Conservation (phyloP, 2,113 vertebrate genomes). For the Agapornis roseicollis region DNA sequence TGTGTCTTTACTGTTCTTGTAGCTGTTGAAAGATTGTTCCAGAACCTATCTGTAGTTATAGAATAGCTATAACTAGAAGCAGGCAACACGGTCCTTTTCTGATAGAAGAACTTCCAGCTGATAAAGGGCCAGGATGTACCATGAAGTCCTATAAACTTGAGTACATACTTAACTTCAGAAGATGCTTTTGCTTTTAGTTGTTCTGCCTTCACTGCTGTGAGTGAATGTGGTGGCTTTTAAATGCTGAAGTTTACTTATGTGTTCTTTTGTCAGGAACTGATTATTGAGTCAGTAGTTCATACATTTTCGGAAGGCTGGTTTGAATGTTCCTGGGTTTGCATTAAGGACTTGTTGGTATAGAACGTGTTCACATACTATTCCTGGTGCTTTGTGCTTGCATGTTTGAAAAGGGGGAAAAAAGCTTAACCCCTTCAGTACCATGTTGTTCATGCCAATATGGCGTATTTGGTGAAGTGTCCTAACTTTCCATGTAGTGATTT, state of each 20-base stretch:
- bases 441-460: background rate
- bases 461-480: background rate
- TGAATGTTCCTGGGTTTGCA: background rate
- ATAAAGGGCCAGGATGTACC: background rate
- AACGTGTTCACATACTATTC: background rate
- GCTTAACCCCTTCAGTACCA: background rate
- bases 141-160: background rate
- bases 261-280: background rate
- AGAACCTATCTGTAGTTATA: background rate
- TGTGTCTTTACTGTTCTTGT: background rate
- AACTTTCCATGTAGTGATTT: background rate
- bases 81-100: background rate
- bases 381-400: background rate
- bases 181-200: background rate
- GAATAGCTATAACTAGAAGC: background rate
- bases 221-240: background rate
- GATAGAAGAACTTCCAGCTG: background rate
- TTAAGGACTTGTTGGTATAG: background rate
- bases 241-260: background rate
- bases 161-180: background rate
- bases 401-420: background rate
- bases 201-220: background rate
- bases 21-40: background rate
- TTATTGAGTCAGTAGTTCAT: background rate
- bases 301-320: background rate